Evolutionary conservation across 2,888 invertebrate species (phyloP).

Genomic region (Idaea biselata): DNA sequence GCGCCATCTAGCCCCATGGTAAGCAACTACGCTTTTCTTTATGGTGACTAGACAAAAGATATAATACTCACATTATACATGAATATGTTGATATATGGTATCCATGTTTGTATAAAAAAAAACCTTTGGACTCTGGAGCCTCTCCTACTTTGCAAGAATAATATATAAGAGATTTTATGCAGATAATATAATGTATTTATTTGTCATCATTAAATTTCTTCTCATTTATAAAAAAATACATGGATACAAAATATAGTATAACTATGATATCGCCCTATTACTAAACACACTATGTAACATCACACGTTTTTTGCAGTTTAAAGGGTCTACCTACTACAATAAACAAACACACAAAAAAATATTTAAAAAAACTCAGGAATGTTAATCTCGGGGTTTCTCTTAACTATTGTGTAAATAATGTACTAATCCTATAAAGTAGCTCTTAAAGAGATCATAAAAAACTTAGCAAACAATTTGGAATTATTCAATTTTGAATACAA

Average conservation of each 20-base stretch:
- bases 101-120: too few relatives aligned
- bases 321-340: constrained; percentile 18
- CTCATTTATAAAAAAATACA: constrained; percentile 28
- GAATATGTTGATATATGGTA: too few relatives aligned
- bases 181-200: constrained; percentile 43
- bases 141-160: too few relatives aligned
- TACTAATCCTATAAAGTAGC: constrained; percentile 34
- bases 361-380: constrained; percentile 45
- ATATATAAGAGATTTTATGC: constrained; percentile 11
- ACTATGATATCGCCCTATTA: constrained; percentile 29
- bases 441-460: constrained; percentile 52
- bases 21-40: too few relatives aligned
- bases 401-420: constrained; percentile 18
- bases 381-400: constrained; percentile 51
- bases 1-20: too few relatives aligned
- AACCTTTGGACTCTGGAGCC: too few relatives aligned
- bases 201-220: constrained; percentile 10
- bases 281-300: constrained; percentile 42
- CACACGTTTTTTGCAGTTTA: constrained; percentile 40
- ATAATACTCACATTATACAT: too few relatives aligned
- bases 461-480: constrained; percentile 15
- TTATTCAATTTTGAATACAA: constrained; percentile 17
- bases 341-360: constrained; percentile 26
- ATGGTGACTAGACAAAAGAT: too few relatives aligned
- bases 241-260: constrained; percentile 56